Evolutionary conservation across 2,113 vertebrate species (phyloP).

Genomic region (Taurulus bubalis): DNA sequence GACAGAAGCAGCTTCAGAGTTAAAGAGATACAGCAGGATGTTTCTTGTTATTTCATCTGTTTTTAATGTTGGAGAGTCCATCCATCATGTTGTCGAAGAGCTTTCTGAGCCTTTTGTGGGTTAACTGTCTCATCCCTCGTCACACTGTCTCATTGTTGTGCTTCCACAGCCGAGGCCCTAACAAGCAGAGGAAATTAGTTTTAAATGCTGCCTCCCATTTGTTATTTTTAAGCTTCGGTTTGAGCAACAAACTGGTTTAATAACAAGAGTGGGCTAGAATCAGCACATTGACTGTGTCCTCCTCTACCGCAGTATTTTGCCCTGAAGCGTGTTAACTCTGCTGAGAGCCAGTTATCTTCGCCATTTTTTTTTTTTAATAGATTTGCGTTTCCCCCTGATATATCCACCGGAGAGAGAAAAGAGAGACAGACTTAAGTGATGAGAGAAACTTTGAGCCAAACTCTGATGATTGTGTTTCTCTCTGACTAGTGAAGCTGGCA

Average conservation of each 20-base stretch:
- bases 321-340: conserved; percentile 11
- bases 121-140: background rate
- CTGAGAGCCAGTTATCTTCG: background rate
- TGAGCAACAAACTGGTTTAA: background rate
- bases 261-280: background rate
- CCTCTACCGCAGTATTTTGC: conserved; percentile 5
- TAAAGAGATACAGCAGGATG: background rate
- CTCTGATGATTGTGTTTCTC: conserved; percentile 8
- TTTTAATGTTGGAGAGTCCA: background rate
- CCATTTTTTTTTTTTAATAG: background rate
- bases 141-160: conserved; percentile 23
- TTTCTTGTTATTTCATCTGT: background rate
- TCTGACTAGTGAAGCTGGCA: conserved; percentile 23
- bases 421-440: background rate
- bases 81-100: background rate
- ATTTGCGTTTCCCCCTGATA: background rate
- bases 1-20: too few species aligned
- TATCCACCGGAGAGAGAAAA: background rate
- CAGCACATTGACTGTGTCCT: background rate
- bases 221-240: conserved; percentile 26
- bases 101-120: background rate
- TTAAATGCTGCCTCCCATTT: conserved; percentile 16
- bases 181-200: conserved; percentile 42
- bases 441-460: conserved; percentile 12
- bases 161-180: background rate